Percentiles rank a stretch among this genome's conserved stretches.
Conservation (phyloP, 2,113 vertebrate species). For the Pseudopipra pipra region DNA sequence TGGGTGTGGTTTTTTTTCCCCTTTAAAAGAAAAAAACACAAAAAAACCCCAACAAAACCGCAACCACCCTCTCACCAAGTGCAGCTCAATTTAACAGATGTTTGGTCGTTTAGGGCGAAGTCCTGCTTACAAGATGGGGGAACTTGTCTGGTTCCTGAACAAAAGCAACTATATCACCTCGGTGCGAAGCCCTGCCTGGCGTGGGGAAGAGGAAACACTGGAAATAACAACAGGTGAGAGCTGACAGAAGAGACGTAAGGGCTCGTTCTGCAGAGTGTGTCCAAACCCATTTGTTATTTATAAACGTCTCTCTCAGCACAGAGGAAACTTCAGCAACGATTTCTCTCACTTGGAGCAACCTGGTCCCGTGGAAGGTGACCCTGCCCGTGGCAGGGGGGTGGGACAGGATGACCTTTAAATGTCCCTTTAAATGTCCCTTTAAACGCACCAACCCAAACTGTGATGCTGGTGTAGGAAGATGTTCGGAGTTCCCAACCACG, state of each 20-base stretch:
- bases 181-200: background rate
- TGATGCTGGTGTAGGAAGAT: background rate
- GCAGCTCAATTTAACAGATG: conserved; percentile 26
- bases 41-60: background rate
- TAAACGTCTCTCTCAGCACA: background rate
- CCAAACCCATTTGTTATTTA: background rate
- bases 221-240: conserved; percentile 45
- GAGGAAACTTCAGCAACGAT: background rate
- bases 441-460: background rate
- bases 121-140: conserved; percentile 5
- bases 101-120: conserved; percentile 13
- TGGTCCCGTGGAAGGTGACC: background rate
- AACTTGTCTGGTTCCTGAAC: background rate
- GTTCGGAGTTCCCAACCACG: background rate
- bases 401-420: background rate
- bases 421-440: background rate
- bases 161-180: background rate
- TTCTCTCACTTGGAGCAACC: background rate
- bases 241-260: background rate
- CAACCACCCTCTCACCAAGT: background rate
- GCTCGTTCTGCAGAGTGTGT: background rate
- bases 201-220: background rate
- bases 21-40: background rate
- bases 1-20: background rate
- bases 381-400: fast-evolving